Conservation (phyloP, 1,140 invertebrate genomes). For the Anastatus disparis region DNA sequence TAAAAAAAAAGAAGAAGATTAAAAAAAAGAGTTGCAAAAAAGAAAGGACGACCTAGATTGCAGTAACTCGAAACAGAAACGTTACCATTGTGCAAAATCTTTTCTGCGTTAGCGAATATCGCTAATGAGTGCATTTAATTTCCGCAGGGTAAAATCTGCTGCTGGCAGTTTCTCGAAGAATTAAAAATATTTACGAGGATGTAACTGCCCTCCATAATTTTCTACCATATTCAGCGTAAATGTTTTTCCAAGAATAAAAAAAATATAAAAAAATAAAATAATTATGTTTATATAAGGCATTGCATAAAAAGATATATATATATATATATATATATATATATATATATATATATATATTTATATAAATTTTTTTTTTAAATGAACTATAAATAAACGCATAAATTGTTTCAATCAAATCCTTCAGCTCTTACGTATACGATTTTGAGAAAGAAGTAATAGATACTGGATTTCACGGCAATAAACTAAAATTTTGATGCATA, state of each 20-base stretch:
- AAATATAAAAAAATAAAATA: too few relatives aligned
- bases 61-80: neutral
- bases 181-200: constrained; percentile 23
- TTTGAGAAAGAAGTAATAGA: neutral
- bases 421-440: neutral
- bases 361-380: too few relatives aligned
- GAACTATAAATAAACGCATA: neutral
- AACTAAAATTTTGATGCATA: neutral
- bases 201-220: constrained; percentile 3
- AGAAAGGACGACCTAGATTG: neutral
- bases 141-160: neutral
- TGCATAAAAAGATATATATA: too few relatives aligned
- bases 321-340: too few relatives aligned
- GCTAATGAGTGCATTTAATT: constrained; percentile 19
- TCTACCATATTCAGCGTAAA: neutral
- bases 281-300: too few relatives aligned
- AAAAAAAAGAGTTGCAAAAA: too few relatives aligned
- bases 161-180: neutral
- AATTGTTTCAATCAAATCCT: neutral
- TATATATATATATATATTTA: too few relatives aligned
- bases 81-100: neutral
- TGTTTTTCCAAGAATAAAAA: too few relatives aligned
- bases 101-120: constrained; percentile 17
- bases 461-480: neutral
- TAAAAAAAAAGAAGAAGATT: too few relatives aligned